phyloP scores from a whole-genome alignment of 1,140 invertebrate genomes.

The Akabosia matsudoensis region DNA sequence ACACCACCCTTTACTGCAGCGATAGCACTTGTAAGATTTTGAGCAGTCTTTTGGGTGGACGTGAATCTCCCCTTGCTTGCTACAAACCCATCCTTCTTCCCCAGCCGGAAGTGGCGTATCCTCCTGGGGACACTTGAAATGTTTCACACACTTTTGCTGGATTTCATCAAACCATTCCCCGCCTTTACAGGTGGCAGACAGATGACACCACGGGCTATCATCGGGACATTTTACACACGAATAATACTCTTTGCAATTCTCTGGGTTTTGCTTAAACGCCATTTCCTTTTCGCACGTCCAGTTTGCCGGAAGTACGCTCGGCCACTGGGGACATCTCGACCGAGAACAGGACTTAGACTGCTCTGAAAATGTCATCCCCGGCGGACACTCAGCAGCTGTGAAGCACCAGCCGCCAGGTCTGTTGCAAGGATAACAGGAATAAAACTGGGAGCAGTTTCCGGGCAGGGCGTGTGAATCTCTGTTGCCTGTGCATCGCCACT shows the following conservation, averaged over 20 bases:
- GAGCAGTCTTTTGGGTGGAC: neutral
- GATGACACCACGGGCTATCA: neutral
- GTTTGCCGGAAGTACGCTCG: neutral
- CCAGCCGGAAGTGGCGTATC: neutral
- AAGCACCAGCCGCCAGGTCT: neutral
- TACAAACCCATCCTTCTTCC: neutral
- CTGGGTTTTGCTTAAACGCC: neutral
- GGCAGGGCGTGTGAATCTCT: neutral
- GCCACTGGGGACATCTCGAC: neutral
- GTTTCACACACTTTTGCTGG: neutral
- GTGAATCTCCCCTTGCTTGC: neutral
- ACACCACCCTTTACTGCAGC: too few relatives aligned
- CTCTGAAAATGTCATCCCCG: neutral
- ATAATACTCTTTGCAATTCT: neutral
- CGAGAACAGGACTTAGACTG: neutral
- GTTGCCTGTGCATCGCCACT: neutral
- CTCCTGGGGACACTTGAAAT: neutral
- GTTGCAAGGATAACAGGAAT: neutral
- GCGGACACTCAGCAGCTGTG: neutral
- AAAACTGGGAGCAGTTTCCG: neutral
- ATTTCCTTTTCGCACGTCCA: neutral
- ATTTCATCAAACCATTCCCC: neutral
- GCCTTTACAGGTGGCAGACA: neutral
- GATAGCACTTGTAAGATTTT: neutral
- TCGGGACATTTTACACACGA: neutral